These are phyloP conservation scores for Labeo rohita DNA, from an alignment of 2,113 vertebrate genomes.

Conservation along the genomic window DNA sequence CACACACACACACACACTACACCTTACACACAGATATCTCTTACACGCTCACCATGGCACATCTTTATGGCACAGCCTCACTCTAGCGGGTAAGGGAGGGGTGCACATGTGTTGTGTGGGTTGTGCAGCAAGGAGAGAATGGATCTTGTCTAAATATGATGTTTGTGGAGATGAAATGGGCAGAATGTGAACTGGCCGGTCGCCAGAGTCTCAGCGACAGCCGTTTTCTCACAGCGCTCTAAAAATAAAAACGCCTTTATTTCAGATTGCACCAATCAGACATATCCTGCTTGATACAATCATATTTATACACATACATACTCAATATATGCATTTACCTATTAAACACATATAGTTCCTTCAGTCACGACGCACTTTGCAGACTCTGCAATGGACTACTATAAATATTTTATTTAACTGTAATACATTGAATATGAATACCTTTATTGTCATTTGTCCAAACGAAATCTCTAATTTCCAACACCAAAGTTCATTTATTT, in stretches of 20 bases:
- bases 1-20: conserved; percentile 18
- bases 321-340: background rate
- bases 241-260: conserved; percentile 53
- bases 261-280: conserved; percentile 38
- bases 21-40: conserved; percentile 9
- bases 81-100: conserved; percentile 2
- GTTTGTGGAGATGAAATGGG: conserved; percentile 35
- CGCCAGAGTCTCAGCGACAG: conserved; percentile 37
- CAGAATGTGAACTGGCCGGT: conserved; percentile 26
- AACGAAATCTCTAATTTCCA: too few relatives aligned
- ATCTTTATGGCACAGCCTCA: background rate
- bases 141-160: conserved; percentile 40
- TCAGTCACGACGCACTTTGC: background rate
- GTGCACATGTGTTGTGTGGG: conserved; percentile 39
- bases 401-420: background rate
- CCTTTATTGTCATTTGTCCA: too few relatives aligned
- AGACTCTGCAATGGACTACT: background rate
- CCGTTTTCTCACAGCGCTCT: conserved; percentile 46
- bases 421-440: too few relatives aligned
- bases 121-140: conserved; percentile 14
- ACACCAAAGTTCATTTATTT: too few relatives aligned
- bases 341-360: background rate
- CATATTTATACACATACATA: background rate
- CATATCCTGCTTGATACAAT: background rate
- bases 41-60: conserved; percentile 21